Evolutionary conservation across 2,113 vertebrate species (phyloP), one percentile per base, ranked within the genome.

Genomic region (Alces alces): DNA sequence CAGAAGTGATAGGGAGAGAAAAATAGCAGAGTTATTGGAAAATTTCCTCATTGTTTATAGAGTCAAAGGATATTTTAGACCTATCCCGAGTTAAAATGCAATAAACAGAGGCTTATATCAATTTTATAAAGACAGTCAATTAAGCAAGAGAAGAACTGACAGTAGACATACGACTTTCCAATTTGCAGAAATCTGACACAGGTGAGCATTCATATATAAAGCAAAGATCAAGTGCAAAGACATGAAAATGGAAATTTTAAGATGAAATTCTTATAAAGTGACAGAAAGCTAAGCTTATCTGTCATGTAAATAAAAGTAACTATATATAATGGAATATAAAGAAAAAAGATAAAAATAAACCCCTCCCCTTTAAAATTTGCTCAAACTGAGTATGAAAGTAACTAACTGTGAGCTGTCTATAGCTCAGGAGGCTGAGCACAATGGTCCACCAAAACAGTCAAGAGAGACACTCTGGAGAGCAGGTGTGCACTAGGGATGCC

Each of bases 361-460:
- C 16, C 1, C 21, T 89, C 33, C 5, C 43, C 33, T 43, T 80
- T 61, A 12, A 28, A 25, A 21, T 9, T 2, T n/a, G 45, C 33
- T 55, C 43, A 50, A 36, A 78, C 7, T 21, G 43, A 39, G 16
- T 60, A 93, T 21, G n/a, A 52, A 84, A 45, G 39, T n/a, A 55
- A 61, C 47, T 27, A 45, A 0, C 8, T 7, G 1, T 76, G 58
- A 79, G 33, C 8, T 47, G 7, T 28, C n/a, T 25, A 45, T 12
- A 39, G 5, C 25, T 10, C 33, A 7, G 5, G 13, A 33, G 11
- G 21, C 76, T 60, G 80, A 39, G 27, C 6, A 23, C 54, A 2
- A 4, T 30, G 61, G 19, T n/a, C 17, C 58, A 25, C 25, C 2
- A 13, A 28, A 14, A 33, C 3, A 1, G 0, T 3, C 39, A 39